Percentiles rank a stretch among this genome's conserved stretches.
Conservation (phyloP, 2,113 vertebrate species). For the Paedocypris sp. region DNA sequence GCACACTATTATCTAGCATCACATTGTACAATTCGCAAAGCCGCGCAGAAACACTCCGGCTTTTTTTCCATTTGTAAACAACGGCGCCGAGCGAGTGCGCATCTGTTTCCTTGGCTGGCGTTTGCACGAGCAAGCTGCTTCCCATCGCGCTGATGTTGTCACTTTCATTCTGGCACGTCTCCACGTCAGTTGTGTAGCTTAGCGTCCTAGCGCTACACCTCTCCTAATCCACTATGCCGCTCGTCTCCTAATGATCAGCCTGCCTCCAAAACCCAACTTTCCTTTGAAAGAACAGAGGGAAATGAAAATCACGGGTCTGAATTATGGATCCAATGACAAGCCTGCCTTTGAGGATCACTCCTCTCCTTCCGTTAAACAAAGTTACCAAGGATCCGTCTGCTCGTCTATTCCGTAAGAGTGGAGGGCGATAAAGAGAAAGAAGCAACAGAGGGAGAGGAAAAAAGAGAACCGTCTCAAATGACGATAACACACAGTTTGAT, state of each 20-base stretch:
- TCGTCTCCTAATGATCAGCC: constrained; percentile 62
- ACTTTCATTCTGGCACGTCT: constrained; percentile 52
- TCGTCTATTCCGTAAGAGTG: constrained; percentile 55
- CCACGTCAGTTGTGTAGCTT: constrained; percentile 54
- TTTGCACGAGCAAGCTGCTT: constrained; percentile 40
- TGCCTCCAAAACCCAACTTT: constrained; percentile 46
- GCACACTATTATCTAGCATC: constrained; percentile 12
- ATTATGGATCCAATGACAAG: constrained; percentile 71
- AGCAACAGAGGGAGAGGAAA: constrained; percentile 29
- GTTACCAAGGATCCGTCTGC: constrained; percentile 50
- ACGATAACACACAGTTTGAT: constrained; percentile 70
- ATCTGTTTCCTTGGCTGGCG: constrained; percentile 26
- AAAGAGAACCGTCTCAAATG: constrained; percentile 59
- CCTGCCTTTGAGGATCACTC: constrained; percentile 52
- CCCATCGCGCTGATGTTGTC: constrained; percentile 36
- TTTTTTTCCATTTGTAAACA: constrained; percentile 49
- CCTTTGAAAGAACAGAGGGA: constrained; percentile 74
- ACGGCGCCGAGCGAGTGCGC: constrained; percentile 11
- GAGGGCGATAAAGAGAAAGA: constrained; percentile 32
- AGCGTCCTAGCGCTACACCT: constrained; percentile 46
- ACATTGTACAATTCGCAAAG: constrained; percentile 17
- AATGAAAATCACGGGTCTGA: constrained; percentile 73
- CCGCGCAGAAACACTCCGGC: not conserved
- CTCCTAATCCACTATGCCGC: constrained; percentile 61
- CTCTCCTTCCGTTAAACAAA: constrained; percentile 45